phyloP scores from a whole-genome alignment of 2,113 vertebrate genomes.

The Poecile atricapillus region DNA sequence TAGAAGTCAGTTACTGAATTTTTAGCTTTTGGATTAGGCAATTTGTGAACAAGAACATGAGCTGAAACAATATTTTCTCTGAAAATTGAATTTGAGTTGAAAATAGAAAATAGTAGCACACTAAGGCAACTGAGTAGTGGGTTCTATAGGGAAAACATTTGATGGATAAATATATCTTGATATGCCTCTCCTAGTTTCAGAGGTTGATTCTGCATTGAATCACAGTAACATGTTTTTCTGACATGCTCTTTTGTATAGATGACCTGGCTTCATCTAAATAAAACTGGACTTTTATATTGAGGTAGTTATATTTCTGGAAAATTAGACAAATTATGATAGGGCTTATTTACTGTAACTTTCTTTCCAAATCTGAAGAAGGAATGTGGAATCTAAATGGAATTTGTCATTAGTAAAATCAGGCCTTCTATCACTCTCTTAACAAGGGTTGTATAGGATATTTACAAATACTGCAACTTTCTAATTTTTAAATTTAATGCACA shows the following conservation, averaged over 20 bases:
- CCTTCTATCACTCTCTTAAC: neutral
- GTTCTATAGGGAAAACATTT: neutral
- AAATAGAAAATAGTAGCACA: neutral
- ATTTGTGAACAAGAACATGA: neutral
- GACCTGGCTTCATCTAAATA: neutral
- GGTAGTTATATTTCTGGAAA: neutral
- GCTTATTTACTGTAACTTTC: neutral
- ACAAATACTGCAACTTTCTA: neutral
- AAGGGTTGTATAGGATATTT: neutral
- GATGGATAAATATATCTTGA: neutral
- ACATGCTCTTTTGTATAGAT: neutral
- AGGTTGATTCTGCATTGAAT: neutral
- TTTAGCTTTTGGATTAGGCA: neutral
- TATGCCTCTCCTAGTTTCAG: neutral
- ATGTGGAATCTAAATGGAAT: neutral
- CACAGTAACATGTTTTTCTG: neutral
- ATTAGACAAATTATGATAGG: neutral
- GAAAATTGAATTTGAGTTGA: neutral
- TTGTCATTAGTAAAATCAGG: neutral
- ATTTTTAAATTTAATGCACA: neutral
- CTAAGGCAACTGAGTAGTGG: neutral
- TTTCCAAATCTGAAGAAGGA: neutral
- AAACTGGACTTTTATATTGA: neutral
- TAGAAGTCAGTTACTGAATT: neutral
- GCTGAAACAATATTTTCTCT: conserved; percentile 4